phyloP scores from a whole-genome alignment of 2,888 invertebrate species.

The Ennomos erosarius region DNA sequence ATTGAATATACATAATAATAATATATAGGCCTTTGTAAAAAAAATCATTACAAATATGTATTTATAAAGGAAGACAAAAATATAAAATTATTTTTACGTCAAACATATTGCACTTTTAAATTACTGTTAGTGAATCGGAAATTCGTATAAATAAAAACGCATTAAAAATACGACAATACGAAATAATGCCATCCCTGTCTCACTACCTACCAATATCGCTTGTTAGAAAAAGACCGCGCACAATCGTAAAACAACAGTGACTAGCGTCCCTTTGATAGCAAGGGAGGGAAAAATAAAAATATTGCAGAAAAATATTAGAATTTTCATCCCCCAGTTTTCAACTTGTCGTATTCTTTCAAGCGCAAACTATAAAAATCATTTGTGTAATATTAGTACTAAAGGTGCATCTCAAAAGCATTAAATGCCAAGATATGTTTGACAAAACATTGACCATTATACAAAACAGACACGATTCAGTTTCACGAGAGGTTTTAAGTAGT shows the following conservation, averaged over 20 bases:
- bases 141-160: constrained; percentile 13
- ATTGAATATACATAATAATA: constrained; percentile 56
- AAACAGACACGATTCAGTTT: constrained; percentile 39
- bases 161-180: constrained; percentile 13
- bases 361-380: constrained; percentile 7
- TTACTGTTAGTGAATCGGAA: constrained; percentile 9
- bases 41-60: constrained; percentile 50
- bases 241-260: not conserved
- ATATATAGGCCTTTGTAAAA: constrained; percentile 60
- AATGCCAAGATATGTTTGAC: constrained; percentile 60
- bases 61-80: constrained; percentile 59
- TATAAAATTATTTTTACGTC: constrained; percentile 45
- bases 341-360: constrained; percentile 9
- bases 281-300: too few relatives aligned
- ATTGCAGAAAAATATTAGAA: too few relatives aligned
- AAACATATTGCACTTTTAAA: constrained; percentile 55
- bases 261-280: too few relatives aligned
- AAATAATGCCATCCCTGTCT: not conserved
- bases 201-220: not conserved
- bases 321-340: too few relatives aligned
- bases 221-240: not conserved
- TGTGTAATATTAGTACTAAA: constrained; percentile 7
- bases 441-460: constrained; percentile 44
- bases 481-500: constrained; percentile 44
- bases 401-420: constrained; percentile 35